A percentile compares a stretch with the other conserved stretches of the same genome.
These are phyloP conservation scores for Elephantulus edwardii DNA, from an alignment of 2,113 vertebrate species.

Conservation along the genomic window DNA sequence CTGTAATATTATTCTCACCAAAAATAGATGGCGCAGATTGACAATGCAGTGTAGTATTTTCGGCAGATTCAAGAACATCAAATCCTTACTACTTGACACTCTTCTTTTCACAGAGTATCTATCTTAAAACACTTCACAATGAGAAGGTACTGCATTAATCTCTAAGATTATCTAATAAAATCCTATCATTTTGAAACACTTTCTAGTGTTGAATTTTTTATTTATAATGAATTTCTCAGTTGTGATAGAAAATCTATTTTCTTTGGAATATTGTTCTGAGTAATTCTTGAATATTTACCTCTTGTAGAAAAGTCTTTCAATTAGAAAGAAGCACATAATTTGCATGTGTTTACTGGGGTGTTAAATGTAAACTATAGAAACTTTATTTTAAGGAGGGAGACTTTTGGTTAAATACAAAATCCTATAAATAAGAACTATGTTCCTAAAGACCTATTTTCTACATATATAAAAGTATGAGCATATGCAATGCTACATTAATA, in stretches of 20 bases:
- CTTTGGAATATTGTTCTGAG: neutral
- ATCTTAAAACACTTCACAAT: neutral
- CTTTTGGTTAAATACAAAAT: constrained; percentile 40
- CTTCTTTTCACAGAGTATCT: neutral
- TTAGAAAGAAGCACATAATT: neutral
- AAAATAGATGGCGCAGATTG: neutral
- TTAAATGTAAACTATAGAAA: neutral
- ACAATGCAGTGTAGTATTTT: neutral
- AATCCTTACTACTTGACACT: neutral
- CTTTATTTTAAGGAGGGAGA: neutral
- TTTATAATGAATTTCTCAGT: neutral
- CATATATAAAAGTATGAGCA: neutral
- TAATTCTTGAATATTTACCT: constrained; percentile 26
- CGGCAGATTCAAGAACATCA: neutral
- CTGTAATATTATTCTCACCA: neutral
- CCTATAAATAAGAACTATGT: neutral
- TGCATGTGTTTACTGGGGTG: neutral
- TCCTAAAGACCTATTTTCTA: neutral
- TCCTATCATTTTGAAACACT: neutral
- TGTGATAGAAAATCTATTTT: neutral
- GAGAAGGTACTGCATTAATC: neutral
- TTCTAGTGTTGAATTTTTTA: constrained; percentile 19
- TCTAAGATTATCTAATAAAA: neutral
- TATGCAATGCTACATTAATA: constrained; percentile 3
- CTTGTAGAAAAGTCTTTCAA: neutral